These are phyloP conservation scores for Chionodraco myersi DNA, from an alignment of 2,113 vertebrate species.

Conservation along the genomic window DNA sequence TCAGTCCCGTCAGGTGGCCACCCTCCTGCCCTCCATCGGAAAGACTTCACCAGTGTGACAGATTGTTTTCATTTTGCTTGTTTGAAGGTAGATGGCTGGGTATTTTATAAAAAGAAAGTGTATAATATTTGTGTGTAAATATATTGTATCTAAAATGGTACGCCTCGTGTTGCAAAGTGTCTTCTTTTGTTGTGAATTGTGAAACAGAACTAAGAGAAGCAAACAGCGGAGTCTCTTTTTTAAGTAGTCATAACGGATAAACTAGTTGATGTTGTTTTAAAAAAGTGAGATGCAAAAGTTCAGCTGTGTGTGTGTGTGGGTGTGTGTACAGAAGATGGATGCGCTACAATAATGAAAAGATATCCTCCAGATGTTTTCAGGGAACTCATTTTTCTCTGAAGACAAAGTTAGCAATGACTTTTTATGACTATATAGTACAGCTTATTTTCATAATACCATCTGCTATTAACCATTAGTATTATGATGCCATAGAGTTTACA, in stretches of 20 bases:
- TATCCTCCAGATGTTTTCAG: slow-evolving; percentile 43
- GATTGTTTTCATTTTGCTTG: slow-evolving; percentile 43
- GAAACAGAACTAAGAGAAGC: slow-evolving; percentile 42
- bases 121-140: slow-evolving; percentile 77
- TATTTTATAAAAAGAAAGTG: slow-evolving; percentile 63
- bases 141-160: slow-evolving; percentile 68
- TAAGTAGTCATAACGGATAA: slow-evolving; percentile 63
- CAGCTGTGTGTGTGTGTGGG: background rate
- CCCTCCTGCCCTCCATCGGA: slow-evolving; percentile 48
- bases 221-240: slow-evolving; percentile 64
- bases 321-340: slow-evolving; percentile 14
- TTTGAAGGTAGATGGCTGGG: slow-evolving; percentile 42
- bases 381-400: slow-evolving; percentile 27
- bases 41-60: slow-evolving; percentile 37
- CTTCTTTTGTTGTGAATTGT: slow-evolving; percentile 59
- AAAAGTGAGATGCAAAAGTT: slow-evolving; percentile 55
- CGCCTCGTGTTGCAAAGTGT: slow-evolving; percentile 47
- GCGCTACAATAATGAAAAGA: slow-evolving; percentile 44
- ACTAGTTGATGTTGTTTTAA: slow-evolving; percentile 60
- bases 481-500: background rate
- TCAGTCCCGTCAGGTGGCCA: slow-evolving; percentile 54
- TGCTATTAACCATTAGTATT: slow-evolving; percentile 4
- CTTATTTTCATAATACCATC: slow-evolving; percentile 7
- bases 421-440: background rate
- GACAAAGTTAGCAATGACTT: background rate